Conservation (phyloP, 1,140 invertebrate species). For the Lordiphosa collinella region DNA sequence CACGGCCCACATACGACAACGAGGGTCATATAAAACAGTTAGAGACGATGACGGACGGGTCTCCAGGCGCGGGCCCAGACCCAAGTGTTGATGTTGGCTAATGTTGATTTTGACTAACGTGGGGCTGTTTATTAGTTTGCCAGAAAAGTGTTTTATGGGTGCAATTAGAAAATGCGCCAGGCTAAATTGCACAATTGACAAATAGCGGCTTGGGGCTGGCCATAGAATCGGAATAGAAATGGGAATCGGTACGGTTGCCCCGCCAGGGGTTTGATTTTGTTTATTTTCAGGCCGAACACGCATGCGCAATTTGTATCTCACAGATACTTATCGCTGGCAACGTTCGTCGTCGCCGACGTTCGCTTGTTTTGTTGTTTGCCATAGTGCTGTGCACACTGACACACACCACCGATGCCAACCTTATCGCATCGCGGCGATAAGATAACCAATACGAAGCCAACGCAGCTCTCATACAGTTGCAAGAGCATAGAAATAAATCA, state of each 20-base stretch:
- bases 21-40: slow-evolving; percentile 41
- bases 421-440: slow-evolving; percentile 61
- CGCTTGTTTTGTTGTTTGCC: slow-evolving; percentile 40
- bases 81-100: slow-evolving; percentile 4
- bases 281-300: slow-evolving; percentile 41
- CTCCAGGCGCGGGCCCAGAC: slow-evolving; percentile 1
- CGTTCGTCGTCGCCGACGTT: slow-evolving; percentile 8
- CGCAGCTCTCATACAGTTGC: slow-evolving; percentile 1
- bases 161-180: slow-evolving; percentile 72
- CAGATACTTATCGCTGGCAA: slow-evolving; percentile 66
- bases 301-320: slow-evolving; percentile 77
- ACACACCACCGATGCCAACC: not conserved
- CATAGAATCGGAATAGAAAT: slow-evolving; percentile 17
- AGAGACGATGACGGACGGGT: slow-evolving; percentile 18
- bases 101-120: slow-evolving; percentile 52
- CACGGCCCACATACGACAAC: slow-evolving; percentile 32
- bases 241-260: not conserved
- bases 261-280: slow-evolving; percentile 4
- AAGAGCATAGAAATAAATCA: slow-evolving; percentile 69
- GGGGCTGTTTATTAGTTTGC: slow-evolving; percentile 65
- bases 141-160: slow-evolving; percentile 72
- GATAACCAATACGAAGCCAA: slow-evolving; percentile 57
- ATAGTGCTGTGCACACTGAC: slow-evolving; percentile 7
- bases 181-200: slow-evolving; percentile 73
- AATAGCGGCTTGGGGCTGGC: slow-evolving; percentile 32